These are phyloP conservation scores for Ischnus inquisitorius DNA, from an alignment of 2,888 invertebrate genomes.

Conservation along the genomic window DNA sequence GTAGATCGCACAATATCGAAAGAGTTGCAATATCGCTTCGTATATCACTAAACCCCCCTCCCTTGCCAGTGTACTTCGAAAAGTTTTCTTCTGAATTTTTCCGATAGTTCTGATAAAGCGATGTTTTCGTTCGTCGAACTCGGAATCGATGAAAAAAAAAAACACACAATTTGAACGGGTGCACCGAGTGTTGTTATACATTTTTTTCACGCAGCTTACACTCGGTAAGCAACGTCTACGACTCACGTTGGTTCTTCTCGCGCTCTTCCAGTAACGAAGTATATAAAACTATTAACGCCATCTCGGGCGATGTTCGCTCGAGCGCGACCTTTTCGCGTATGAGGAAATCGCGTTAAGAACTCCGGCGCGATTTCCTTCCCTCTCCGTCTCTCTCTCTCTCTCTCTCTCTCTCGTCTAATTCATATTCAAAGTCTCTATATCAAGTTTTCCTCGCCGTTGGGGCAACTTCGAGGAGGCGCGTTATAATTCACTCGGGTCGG, in stretches of 20 bases:
- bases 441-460: slow-evolving; percentile 67
- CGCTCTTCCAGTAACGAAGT: slow-evolving; percentile 10
- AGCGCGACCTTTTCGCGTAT: slow-evolving; percentile 13
- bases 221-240: not conserved
- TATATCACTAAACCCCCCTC: slow-evolving; percentile 15
- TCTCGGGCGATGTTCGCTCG: slow-evolving; percentile 10
- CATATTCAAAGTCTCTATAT: slow-evolving; percentile 74
- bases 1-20: slow-evolving; percentile 58
- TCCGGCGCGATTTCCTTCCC: not conserved
- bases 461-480: slow-evolving; percentile 58
- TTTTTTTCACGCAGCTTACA: no score
- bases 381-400: slow-evolving; percentile 7
- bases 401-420: slow-evolving; percentile 63
- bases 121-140: not conserved
- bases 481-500: slow-evolving; percentile 67
- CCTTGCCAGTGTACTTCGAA: slow-evolving; percentile 35
- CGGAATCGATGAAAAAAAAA: no score
- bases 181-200: no score
- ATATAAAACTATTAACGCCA: slow-evolving; percentile 7
- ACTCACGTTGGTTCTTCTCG: not conserved
- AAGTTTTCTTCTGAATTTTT: slow-evolving; percentile 21
- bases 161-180: no score
- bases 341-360: slow-evolving; percentile 56
- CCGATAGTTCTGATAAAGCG: not conserved
- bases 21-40: slow-evolving; percentile 56